Evolutionary conservation across 2,888 invertebrate species (phyloP).

Genomic region (Stramonita haemastoma): DNA sequence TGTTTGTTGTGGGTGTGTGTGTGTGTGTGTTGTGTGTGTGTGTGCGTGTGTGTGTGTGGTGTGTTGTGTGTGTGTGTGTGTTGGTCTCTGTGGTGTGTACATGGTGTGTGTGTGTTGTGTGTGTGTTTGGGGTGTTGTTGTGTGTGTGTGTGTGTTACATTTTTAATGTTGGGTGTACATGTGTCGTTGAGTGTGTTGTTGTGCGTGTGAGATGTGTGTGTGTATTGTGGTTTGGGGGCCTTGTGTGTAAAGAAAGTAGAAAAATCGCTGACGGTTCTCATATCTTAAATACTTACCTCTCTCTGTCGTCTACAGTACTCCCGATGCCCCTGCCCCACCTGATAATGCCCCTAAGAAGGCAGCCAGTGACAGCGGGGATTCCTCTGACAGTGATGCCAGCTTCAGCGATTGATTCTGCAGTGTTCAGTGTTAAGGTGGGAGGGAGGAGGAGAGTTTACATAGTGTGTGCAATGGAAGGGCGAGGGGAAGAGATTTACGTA

Average conservation of each 20-base stretch:
- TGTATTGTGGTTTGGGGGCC: neutral
- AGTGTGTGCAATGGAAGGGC: too few species aligned
- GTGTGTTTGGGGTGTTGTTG: neutral
- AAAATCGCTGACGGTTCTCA: neutral
- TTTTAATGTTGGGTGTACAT: too few species aligned
- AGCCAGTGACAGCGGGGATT: constrained; percentile 34
- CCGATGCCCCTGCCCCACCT: constrained; percentile 67
- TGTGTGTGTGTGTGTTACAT: neutral
- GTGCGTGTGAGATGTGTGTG: too few species aligned
- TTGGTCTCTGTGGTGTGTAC: too few species aligned
- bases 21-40: too few species aligned
- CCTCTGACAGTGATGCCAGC: constrained; percentile 48
- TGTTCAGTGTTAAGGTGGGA: neutral
- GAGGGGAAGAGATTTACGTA: too few species aligned
- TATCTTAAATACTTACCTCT: neutral
- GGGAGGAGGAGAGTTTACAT: too few species aligned
- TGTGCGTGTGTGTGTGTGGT: too few species aligned
- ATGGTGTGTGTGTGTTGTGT: neutral
- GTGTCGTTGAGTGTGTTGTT: too few species aligned
- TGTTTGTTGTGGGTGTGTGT: too few species aligned
- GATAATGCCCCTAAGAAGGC: constrained; percentile 49
- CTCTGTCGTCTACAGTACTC: constrained; percentile 54
- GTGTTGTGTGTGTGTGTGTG: too few species aligned
- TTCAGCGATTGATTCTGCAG: constrained; percentile 46
- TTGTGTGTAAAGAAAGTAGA: neutral